phyloP scores from a whole-genome alignment of 2,797 vertebrate species.

The Oreortyx pictus region DNA sequence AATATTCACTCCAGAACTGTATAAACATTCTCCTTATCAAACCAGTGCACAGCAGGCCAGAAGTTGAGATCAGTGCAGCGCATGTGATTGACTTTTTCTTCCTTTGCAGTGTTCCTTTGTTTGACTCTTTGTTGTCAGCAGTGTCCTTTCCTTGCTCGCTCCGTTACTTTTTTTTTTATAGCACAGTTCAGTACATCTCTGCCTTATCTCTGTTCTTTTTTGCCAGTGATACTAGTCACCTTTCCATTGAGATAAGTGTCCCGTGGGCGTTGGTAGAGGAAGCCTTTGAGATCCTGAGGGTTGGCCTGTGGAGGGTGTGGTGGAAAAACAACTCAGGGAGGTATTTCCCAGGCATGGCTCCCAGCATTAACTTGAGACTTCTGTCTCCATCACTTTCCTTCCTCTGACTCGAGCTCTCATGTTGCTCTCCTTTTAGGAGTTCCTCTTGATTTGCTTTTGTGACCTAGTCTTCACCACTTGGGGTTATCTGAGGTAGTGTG shows the following conservation, averaged over 20 bases:
- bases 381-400: conserved; percentile 39
- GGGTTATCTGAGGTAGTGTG: background rate
- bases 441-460: background rate
- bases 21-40: conserved; percentile 48
- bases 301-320: background rate
- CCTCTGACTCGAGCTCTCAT: background rate
- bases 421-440: background rate
- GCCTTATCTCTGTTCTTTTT: conserved; percentile 13
- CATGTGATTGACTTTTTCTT: background rate
- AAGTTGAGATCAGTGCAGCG: background rate
- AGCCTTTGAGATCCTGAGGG: conserved; percentile 7
- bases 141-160: background rate
- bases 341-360: background rate
- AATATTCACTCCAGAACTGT: conserved; percentile 21
- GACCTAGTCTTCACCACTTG: background rate
- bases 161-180: background rate
- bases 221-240: background rate
- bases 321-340: conserved; percentile 23
- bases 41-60: background rate
- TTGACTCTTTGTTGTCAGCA: conserved; percentile 25
- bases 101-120: background rate
- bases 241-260: background rate
- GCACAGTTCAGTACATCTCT: background rate
- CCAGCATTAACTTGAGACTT: background rate
- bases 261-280: background rate